Conservation (phyloP, 2,888 invertebrate species). For the Acleris emargana region DNA sequence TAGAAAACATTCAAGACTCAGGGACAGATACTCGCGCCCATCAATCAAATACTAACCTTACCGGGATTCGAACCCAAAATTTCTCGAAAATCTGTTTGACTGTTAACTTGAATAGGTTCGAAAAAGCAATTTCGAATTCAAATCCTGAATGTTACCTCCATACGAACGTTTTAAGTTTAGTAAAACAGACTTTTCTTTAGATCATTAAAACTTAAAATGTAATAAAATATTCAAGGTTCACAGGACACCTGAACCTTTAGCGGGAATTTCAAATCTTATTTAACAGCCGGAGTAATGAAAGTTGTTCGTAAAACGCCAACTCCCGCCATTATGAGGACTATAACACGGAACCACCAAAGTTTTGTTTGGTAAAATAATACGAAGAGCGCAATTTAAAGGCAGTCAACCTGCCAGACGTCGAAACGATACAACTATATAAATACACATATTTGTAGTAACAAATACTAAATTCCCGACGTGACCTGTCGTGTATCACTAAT, state of each 20-base stretch:
- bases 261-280: constrained; percentile 9
- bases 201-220: no score
- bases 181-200: no score
- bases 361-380: neutral
- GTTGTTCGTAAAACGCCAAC: constrained; percentile 12
- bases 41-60: no score
- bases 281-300: constrained; percentile 13
- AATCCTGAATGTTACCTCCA: no score
- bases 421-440: neutral
- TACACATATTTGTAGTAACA: neutral
- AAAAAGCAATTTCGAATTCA: no score
- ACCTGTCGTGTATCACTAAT: constrained; percentile 47
- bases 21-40: no score
- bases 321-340: constrained; percentile 13
- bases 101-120: no score
- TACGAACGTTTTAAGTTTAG: no score
- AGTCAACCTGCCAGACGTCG: neutral
- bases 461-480: constrained; percentile 34
- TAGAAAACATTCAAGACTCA: no score
- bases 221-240: constrained; percentile 7
- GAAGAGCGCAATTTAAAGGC: neutral
- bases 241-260: constrained; percentile 3
- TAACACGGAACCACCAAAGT: constrained; percentile 9
- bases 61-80: no score
- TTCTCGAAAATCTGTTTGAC: no score